Percentiles rank a stretch among this genome's conserved stretches.
Evolutionary conservation across 2,113 vertebrate genomes (phyloP).

Genomic region (Pterocles burchelli): DNA sequence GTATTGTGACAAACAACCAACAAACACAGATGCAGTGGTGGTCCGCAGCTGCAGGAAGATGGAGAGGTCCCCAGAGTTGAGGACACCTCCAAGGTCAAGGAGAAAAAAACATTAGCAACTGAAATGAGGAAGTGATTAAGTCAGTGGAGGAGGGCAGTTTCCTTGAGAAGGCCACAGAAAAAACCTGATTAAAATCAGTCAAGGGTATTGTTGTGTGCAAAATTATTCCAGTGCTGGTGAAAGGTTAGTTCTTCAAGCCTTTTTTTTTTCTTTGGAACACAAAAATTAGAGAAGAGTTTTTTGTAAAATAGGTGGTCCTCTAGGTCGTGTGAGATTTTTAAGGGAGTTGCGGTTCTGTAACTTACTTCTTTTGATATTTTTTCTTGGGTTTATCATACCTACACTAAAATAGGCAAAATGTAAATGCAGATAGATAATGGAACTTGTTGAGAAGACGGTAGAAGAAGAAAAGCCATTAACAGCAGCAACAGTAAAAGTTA

Average conservation of each 20-base stretch:
- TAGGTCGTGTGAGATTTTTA: neutral
- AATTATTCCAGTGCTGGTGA: neutral
- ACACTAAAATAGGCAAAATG: neutral
- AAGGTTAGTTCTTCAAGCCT: neutral
- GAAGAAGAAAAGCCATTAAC: neutral
- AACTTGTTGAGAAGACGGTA: neutral
- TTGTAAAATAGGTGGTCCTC: neutral
- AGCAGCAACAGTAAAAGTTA: rapidly evolving
- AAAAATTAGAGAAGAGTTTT: neutral
- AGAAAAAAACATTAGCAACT: neutral
- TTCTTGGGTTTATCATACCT: neutral
- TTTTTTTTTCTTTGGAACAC: neutral
- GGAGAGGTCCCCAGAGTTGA: neutral
- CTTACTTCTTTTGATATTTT: neutral
- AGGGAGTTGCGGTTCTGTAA: neutral
- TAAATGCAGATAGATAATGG: neutral
- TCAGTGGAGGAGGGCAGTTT: neutral
- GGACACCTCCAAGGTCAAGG: neutral
- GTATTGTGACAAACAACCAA: neutral
- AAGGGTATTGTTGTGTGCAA: slow-evolving; percentile 32
- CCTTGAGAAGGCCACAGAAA: neutral
- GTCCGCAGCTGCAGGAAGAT: neutral
- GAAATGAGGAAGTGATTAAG: slow-evolving; percentile 27
- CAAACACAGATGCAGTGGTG: neutral
- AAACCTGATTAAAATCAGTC: slow-evolving; percentile 26